phyloP scores from a whole-genome alignment of 1,140 invertebrate species.

The Physella acuta region DNA sequence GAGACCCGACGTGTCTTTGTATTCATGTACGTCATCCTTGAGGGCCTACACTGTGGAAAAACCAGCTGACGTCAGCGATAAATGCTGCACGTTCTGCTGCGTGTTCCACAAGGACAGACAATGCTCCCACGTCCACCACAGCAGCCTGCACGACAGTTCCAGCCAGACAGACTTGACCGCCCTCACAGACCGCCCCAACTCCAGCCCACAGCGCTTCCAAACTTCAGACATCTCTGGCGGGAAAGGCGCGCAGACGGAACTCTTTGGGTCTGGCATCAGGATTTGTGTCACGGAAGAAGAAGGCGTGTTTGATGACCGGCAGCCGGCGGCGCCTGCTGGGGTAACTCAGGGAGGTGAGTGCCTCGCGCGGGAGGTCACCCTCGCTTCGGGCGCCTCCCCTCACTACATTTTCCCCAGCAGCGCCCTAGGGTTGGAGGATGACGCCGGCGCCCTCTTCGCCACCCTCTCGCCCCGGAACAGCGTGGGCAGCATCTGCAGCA shows the following conservation, averaged over 20 bases:
- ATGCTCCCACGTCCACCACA: background rate
- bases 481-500: constrained; percentile 26
- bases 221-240: no score
- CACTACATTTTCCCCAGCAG: constrained; percentile 15
- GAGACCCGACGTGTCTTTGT: no score
- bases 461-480: constrained; percentile 28
- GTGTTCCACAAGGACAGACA: background rate
- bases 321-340: background rate
- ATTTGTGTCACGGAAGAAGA: background rate
- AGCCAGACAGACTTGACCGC: no score
- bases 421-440: constrained; percentile 8
- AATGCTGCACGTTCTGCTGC: background rate
- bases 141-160: no score
- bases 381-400: background rate
- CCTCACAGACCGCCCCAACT: no score
- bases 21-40: no score
- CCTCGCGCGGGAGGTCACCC: background rate
- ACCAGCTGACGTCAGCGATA: no score
- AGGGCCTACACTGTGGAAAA: no score
- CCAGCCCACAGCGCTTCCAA: no score
- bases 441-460: background rate
- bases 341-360: background rate
- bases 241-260: no score
- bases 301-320: background rate
- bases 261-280: background rate